Evolutionary conservation across 2,113 vertebrate genomes (phyloP).

Genomic region (Clarias batrachus): DNA sequence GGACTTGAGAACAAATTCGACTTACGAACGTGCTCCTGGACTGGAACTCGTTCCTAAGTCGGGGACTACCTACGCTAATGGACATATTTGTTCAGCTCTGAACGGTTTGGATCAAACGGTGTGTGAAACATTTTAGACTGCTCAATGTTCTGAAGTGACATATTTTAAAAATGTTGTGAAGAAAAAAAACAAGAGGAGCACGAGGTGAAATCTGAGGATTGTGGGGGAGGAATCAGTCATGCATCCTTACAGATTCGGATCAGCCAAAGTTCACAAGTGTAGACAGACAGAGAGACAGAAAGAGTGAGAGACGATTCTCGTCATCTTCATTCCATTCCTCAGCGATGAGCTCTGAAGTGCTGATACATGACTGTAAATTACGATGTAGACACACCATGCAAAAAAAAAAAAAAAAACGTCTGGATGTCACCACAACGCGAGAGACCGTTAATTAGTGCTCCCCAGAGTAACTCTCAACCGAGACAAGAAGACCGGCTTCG

Average conservation of each 20-base stretch:
- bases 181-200: not conserved
- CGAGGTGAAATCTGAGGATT: not conserved
- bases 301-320: slow-evolving; percentile 15
- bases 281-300: slow-evolving; percentile 5
- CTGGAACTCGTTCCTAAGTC: too few species aligned
- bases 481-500: slow-evolving; percentile 1
- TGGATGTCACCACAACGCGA: not conserved
- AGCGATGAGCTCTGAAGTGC: not conserved
- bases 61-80: too few species aligned
- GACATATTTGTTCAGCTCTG: too few species aligned
- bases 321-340: not conserved
- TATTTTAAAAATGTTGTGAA: too few species aligned
- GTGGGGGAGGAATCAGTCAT: not conserved
- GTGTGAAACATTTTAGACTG: not conserved
- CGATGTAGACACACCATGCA: not conserved
- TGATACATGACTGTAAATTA: not conserved
- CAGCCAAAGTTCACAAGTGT: slow-evolving; percentile 32
- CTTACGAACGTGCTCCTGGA: too few species aligned
- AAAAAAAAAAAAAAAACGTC: slow-evolving; percentile 2
- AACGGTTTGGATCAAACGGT: too few species aligned
- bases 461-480: not conserved
- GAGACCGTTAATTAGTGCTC: slow-evolving; percentile 31
- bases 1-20: too few species aligned
- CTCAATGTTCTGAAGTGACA: not conserved
- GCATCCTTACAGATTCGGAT: slow-evolving; percentile 7